Base-by-base conservation (phyloP, 2,113 vertebrate genomes). In the Centropus unirufus region DNA sequence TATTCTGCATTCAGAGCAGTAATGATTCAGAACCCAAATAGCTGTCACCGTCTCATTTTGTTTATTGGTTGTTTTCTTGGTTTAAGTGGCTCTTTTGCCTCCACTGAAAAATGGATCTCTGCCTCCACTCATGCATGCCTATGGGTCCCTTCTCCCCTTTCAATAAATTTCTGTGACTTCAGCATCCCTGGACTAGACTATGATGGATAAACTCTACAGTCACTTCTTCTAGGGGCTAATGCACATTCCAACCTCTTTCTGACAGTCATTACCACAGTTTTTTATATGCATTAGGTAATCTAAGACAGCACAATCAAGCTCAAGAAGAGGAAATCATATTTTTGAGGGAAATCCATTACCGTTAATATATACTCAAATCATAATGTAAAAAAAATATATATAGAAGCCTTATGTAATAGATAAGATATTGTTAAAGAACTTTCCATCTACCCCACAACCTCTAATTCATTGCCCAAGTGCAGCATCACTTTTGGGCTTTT, bases 181-280 rank as follows among this genome's bases (percentile, higher is more conserved):
- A 77, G 51, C 75, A 95, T 78, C 68, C 61, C 90, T 83, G 44
- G 79, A 81, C 77, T 54, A 94, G 79, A 78, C 85, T 87, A 52
- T 92, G 83, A 95, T 90, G 76, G 85, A 96, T 97, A 97, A 97
- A 95, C 52, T 77, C 67, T 96, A 88, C 79, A 94, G 44, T 92
- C 92, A 81, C 16, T 93, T 90, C 72, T 92, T 61, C 52, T 74
- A 74, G 74, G 61, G 36, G 87, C 68, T 87, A 87, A 94, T 87
- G 73, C 46, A 84, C 80, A 49, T 90, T 94, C 80, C 83, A 89
- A 46, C 64, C 88, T 81, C 51, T 90, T 94, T 81, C 73, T 95
- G 90, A 92, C 80, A 94, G 61, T 72, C 57, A 39, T 86, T 78
- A 83, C 19, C 47, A 52, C 10, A 70, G 26, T 23, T 93, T 66